phyloP scores from a whole-genome alignment of 2,113 vertebrate species.

The Psilopsiagon aymara region DNA sequence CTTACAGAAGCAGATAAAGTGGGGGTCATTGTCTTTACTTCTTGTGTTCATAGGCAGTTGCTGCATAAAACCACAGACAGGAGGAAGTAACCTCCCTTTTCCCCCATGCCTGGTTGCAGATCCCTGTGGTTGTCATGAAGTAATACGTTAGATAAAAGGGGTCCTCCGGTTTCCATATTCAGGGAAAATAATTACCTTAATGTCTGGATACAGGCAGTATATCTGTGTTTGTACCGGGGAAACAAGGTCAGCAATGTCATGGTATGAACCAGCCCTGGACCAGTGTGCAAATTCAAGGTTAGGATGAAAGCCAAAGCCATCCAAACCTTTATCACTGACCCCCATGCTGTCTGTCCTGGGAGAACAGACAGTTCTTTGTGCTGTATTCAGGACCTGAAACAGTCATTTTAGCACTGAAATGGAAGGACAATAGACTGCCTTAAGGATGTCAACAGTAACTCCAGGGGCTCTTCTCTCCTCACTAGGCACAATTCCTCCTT shows the following conservation, averaged over 20 bases:
- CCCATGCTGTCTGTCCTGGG: background rate
- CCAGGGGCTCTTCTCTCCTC: background rate
- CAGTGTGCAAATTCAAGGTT: background rate
- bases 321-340: background rate
- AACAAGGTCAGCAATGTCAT: background rate
- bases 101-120: background rate
- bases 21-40: background rate
- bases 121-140: background rate
- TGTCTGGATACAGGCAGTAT: background rate
- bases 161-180: background rate
- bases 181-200: slow-evolving; percentile 4
- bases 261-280: background rate
- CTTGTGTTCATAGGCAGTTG: background rate
- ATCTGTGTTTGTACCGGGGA: background rate
- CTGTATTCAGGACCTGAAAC: background rate
- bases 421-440: background rate
- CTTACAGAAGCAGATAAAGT: background rate
- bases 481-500: background rate
- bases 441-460: background rate
- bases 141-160: background rate
- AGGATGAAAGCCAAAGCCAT: background rate
- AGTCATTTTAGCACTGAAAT: background rate
- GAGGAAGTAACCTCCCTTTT: background rate
- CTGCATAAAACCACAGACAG: background rate
- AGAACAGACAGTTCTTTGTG: background rate